Percentiles rank a stretch among this genome's conserved stretches.
Conservation (phyloP, 2,113 vertebrate genomes). For the Vidua chalybeata region DNA sequence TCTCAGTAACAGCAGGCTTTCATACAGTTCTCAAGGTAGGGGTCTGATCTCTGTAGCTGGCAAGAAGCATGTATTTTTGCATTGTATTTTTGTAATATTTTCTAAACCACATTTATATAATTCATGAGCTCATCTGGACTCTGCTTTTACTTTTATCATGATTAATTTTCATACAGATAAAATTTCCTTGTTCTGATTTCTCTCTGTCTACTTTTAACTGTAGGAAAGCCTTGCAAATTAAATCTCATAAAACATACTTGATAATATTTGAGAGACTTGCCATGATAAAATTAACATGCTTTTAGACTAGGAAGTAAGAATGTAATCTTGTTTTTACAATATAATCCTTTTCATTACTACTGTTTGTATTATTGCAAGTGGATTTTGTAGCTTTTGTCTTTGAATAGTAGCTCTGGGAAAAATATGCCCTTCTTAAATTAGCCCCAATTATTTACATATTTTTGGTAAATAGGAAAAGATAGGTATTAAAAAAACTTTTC, state of each 20-base stretch:
- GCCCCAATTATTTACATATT: not conserved
- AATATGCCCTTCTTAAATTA: not conserved
- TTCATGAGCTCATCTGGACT: not conserved
- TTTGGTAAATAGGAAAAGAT: not conserved
- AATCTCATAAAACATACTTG: not conserved
- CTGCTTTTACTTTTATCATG: not conserved
- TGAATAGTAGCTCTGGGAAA: not conserved
- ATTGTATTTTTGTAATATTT: not conserved
- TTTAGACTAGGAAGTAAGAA: not conserved
- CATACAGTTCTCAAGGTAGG: slow-evolving; percentile 97
- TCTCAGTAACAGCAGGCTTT: slow-evolving; percentile 85
- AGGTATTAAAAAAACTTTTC: not conserved
- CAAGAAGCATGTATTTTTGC: not conserved
- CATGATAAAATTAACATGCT: not conserved
- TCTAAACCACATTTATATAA: not conserved
- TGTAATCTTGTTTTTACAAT: not conserved
- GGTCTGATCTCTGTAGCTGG: slow-evolving; percentile 32
- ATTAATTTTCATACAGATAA: not conserved
- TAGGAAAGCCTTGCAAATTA: not conserved
- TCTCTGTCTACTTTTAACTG: not conserved
- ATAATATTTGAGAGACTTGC: not conserved
- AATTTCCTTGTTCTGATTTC: not conserved
- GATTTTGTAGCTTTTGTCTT: slow-evolving; percentile 10
- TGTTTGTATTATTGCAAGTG: not conserved
- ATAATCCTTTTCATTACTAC: not conserved